phyloP scores from a whole-genome alignment of 2,797 vertebrate species.

The Notolepis coatsorum region DNA sequence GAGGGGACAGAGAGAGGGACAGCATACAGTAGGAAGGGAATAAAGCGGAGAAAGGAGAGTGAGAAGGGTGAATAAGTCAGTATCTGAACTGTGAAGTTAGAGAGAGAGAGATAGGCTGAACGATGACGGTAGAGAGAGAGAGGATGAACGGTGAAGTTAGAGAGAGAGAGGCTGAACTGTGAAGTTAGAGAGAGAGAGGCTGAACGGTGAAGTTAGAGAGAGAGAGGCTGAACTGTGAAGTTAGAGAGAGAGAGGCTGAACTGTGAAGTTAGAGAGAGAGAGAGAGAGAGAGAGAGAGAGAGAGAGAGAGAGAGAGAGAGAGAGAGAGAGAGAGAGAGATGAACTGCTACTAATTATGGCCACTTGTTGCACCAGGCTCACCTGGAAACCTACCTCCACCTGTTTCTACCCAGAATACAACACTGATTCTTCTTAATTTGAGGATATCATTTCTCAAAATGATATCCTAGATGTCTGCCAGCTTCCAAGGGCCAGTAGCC shows the following conservation, averaged over 20 bases:
- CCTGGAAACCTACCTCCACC: too few species aligned
- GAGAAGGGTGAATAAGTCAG: neutral
- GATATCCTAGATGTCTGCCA: too few species aligned
- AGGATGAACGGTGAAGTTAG: conserved; percentile 46
- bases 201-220: conserved; percentile 52
- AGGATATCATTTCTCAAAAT: too few species aligned
- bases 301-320: conserved; percentile 11
- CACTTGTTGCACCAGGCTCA: too few species aligned
- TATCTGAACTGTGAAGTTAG: too few species aligned
- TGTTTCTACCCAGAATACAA: too few species aligned
- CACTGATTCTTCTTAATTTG: too few species aligned
- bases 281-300: neutral
- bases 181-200: too few species aligned
- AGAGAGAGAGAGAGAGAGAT: conserved; percentile 48
- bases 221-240: too few species aligned
- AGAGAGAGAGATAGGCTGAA: neutral
- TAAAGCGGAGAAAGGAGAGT: neutral
- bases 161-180: too few species aligned
- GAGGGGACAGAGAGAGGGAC: conserved; percentile 44
- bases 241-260: conserved; percentile 22
- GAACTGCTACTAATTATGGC: too few species aligned
- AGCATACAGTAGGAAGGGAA: neutral
- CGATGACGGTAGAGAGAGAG: neutral
- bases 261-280: conserved; percentile 49
- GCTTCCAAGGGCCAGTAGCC: too few species aligned